Evolutionary conservation across 2,797 vertebrate species (phyloP).

Genomic region (Arrhamphus sclerolepis): DNA sequence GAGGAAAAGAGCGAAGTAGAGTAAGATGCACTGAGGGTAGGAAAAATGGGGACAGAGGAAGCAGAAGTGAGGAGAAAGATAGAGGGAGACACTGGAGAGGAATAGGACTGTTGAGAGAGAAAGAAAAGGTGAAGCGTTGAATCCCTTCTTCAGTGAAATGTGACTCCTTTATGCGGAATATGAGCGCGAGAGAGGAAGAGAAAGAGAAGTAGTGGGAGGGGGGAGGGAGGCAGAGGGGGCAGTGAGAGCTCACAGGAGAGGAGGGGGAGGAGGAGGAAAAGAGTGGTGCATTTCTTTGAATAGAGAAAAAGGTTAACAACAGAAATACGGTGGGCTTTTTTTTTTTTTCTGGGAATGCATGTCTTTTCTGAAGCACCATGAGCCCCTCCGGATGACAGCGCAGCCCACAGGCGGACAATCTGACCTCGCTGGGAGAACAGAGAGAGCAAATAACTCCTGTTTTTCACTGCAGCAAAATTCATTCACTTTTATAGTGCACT

Average conservation of each 20-base stretch:
- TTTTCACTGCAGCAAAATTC: constrained; percentile 82
- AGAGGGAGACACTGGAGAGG: constrained; percentile 9
- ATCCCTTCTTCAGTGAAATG: constrained; percentile 75
- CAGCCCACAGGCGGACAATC: constrained; percentile 36
- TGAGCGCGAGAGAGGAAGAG: constrained; percentile 59
- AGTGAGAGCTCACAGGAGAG: constrained; percentile 37
- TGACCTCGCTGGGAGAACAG: constrained; percentile 36
- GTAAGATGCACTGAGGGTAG: constrained; percentile 26
- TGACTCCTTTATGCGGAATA: constrained; percentile 79
- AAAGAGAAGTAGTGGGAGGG: constrained; percentile 38
- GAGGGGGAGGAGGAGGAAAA: constrained; percentile 21
- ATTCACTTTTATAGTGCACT: constrained; percentile 75
- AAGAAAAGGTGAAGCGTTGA: constrained; percentile 54
- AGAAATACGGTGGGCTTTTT: constrained; percentile 40
- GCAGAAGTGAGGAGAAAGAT: constrained; percentile 2
- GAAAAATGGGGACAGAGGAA: constrained; percentile 1
- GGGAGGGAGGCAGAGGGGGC: constrained; percentile 37
- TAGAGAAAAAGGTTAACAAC: constrained; percentile 67
- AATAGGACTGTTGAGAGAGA: constrained; percentile 33
- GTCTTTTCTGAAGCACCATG: constrained; percentile 20
- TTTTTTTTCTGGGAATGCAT: constrained; percentile 17
- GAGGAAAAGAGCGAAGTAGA: constrained; percentile 20
- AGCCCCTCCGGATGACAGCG: constrained; percentile 16
- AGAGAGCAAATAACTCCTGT: constrained; percentile 54
- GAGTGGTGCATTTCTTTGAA: constrained; percentile 67